These are phyloP conservation scores for Zapus hudsonius DNA, from an alignment of 2,113 vertebrate species.

Conservation along the genomic window DNA sequence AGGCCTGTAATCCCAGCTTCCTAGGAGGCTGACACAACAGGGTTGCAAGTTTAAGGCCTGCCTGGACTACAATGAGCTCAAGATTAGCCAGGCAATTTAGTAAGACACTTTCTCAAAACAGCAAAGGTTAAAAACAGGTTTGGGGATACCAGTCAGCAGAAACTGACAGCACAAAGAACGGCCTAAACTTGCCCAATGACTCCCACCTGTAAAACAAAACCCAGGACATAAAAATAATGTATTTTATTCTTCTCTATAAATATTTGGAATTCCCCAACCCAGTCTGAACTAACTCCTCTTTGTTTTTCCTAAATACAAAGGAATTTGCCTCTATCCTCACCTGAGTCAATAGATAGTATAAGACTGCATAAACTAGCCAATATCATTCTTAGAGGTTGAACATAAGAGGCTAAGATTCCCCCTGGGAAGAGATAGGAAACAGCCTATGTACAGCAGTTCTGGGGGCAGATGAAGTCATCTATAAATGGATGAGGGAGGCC, in stretches of 20 bases:
- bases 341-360: not conserved
- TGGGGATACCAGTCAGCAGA: not conserved
- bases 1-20: not conserved
- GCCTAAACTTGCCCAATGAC: not conserved
- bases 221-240: not conserved
- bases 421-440: not conserved
- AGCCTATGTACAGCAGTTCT: not conserved
- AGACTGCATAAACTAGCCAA: not conserved
- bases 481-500: not conserved
- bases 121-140: not conserved
- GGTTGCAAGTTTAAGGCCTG: not conserved
- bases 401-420: not conserved
- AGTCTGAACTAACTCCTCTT: not conserved
- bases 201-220: not conserved
- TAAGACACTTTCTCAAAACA: not conserved
- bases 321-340: not conserved
- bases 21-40: not conserved
- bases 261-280: not conserved
- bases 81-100: not conserved
- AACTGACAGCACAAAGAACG: not conserved
- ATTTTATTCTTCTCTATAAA: not conserved
- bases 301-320: constrained; percentile 7
- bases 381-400: not conserved
- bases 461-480: not conserved
- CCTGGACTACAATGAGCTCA: not conserved